phyloP scores from a whole-genome alignment of 2,888 invertebrate species.

The Rhingia campestris region DNA sequence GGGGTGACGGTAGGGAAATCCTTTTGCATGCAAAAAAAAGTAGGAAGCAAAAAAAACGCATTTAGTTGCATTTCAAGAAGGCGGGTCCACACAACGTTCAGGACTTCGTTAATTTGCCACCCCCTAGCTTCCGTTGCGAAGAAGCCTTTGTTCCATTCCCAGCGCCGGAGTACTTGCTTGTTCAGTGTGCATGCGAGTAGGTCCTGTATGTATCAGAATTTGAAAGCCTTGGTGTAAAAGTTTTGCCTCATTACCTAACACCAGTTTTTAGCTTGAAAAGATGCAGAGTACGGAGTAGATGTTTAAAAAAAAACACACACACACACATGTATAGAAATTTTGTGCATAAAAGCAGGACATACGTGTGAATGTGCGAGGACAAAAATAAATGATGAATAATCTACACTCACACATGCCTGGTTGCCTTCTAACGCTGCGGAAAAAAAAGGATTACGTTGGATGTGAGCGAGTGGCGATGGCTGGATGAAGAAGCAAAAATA shows the following conservation, averaged over 20 bases:
- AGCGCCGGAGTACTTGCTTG: not conserved
- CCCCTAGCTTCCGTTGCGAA: slow-evolving; percentile 56
- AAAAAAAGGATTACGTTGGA: slow-evolving; percentile 58
- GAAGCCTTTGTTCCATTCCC: slow-evolving; percentile 52
- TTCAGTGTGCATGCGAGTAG: slow-evolving; percentile 26
- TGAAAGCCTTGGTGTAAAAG: slow-evolving; percentile 69
- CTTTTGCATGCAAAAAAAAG: slow-evolving; percentile 28
- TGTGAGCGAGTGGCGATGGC: not conserved
- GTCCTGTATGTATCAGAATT: slow-evolving; percentile 40
- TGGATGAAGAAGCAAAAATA: too few species aligned
- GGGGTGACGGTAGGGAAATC: not conserved
- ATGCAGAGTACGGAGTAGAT: slow-evolving; percentile 2
- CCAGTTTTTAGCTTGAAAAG: slow-evolving; percentile 65
- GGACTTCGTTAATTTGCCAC: slow-evolving; percentile 68
- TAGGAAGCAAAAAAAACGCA: slow-evolving; percentile 36
- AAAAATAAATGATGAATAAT: slow-evolving; percentile 64
- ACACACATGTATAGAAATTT: not conserved
- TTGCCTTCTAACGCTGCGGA: slow-evolving; percentile 50
- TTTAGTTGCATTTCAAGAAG: slow-evolving; percentile 58
- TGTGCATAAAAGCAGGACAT: slow-evolving; percentile 28
- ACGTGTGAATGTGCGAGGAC: slow-evolving; percentile 47
- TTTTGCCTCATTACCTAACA: slow-evolving; percentile 74
- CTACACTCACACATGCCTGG: slow-evolving; percentile 33
- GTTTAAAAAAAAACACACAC: slow-evolving; percentile 18
- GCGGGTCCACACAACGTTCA: slow-evolving; percentile 26